These are phyloP conservation scores for Propithecus perrieri DNA, from an alignment of 2,797 vertebrate genomes.

Conservation along the genomic window DNA sequence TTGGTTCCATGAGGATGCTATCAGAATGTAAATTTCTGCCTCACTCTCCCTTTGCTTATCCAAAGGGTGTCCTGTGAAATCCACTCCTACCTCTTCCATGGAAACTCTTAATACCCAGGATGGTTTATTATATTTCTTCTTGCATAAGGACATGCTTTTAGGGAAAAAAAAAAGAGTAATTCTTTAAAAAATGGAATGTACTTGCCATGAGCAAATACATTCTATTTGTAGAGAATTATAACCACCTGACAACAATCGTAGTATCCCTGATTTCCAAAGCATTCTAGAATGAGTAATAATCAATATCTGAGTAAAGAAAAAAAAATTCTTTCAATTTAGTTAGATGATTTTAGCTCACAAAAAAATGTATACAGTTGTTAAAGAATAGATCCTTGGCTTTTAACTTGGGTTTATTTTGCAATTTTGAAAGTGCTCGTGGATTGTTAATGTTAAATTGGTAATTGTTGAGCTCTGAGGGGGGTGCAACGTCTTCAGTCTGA, in stretches of 20 bases:
- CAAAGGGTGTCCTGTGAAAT: neutral
- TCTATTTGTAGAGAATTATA: constrained; percentile 35
- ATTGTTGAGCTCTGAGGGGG: constrained; percentile 85
- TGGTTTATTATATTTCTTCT: constrained; percentile 6
- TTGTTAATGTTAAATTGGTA: constrained; percentile 87
- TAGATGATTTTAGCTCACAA: constrained; percentile 67
- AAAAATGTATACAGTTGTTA: constrained; percentile 35
- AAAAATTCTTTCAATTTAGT: constrained; percentile 74
- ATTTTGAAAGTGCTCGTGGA: constrained; percentile 82
- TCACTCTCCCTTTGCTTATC: neutral
- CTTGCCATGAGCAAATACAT: constrained; percentile 10
- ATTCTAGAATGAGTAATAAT: constrained; percentile 77
- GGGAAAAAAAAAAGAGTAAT: neutral
- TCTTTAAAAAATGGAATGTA: neutral
- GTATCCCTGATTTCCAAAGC: constrained; percentile 57
- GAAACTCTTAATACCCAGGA: neutral
- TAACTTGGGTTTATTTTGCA: constrained; percentile 73
- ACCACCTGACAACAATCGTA: constrained; percentile 57
- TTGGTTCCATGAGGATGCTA: neutral
- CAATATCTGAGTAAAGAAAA: constrained; percentile 76
- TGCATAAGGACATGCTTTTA: neutral
- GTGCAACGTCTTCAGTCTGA: constrained; percentile 84
- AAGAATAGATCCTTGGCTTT: constrained; percentile 76
- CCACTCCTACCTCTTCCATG: neutral
- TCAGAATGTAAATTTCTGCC: neutral